phyloP scores from a whole-genome alignment of 2,888 invertebrate genomes.

The Drosophila pegasa region DNA sequence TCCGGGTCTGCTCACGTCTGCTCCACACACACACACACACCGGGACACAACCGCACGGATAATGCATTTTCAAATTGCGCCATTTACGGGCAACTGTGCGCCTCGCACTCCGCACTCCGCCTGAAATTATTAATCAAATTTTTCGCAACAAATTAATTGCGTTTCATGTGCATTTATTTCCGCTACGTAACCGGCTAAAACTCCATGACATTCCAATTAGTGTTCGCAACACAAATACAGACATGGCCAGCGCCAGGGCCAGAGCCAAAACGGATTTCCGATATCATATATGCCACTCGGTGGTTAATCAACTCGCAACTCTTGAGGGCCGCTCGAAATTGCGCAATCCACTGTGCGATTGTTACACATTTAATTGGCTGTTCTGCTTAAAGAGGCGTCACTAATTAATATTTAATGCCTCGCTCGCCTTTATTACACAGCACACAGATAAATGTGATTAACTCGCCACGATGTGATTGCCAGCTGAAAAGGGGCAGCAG shows the following conservation, averaged over 20 bases:
- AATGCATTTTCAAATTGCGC: conserved; percentile 33
- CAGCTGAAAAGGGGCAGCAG: too few species aligned
- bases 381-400: conserved; percentile 14
- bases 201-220: conserved; percentile 31
- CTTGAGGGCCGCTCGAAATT: conserved; percentile 6
- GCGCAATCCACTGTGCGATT: conserved; percentile 34
- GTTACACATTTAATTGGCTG: conserved; percentile 34
- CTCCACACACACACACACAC: conserved; percentile 6
- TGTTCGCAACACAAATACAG: conserved; percentile 4
- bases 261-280: conserved; percentile 12
- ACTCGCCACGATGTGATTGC: too few species aligned
- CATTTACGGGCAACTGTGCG: conserved; percentile 34
- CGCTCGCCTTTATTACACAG: too few species aligned
- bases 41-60: neutral
- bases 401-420: conserved; percentile 40
- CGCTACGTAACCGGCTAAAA: conserved; percentile 36
- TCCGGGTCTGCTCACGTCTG: conserved; percentile 51
- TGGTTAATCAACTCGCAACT: conserved; percentile 13
- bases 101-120: conserved; percentile 6
- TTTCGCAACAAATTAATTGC: conserved; percentile 61
- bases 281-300: conserved; percentile 15
- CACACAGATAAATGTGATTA: too few species aligned
- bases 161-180: conserved; percentile 48
- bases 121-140: conserved; percentile 64
- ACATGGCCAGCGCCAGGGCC: too few species aligned